Conservation (phyloP, 2,113 vertebrate species). For the Chrysochloris asiatica region DNA sequence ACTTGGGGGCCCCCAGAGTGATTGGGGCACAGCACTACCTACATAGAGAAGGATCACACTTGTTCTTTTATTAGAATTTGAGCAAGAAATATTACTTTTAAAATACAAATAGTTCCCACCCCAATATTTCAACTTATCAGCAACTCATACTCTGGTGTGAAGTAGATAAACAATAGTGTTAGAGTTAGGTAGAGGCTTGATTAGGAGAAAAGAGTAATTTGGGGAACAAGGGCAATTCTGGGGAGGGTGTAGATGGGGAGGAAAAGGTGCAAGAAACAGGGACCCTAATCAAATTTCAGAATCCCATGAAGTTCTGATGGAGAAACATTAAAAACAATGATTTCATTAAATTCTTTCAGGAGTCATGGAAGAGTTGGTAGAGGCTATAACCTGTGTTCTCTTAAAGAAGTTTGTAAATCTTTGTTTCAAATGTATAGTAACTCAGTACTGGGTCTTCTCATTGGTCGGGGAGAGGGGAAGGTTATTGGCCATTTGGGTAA, state of each 20-base stretch:
- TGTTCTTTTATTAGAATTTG: constrained; percentile 8
- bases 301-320: background rate
- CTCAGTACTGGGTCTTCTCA: background rate
- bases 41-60: constrained; percentile 30
- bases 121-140: background rate
- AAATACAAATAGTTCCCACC: constrained; percentile 3
- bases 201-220: background rate
- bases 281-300: background rate
- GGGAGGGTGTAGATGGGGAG: background rate
- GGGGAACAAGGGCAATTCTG: background rate
- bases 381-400: background rate
- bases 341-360: constrained; percentile 9
- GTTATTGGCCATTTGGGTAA: background rate
- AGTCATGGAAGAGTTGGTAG: background rate
- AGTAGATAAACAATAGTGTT: background rate
- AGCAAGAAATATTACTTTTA: constrained; percentile 27
- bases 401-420: background rate
- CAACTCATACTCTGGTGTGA: background rate
- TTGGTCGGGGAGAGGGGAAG: background rate
- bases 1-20: constrained; percentile 33
- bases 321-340: background rate
- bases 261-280: background rate
- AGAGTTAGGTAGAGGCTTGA: background rate
- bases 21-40: background rate
- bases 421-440: constrained; percentile 26